These are phyloP conservation scores for Eidolon dupreanum DNA, from an alignment of 2,797 vertebrate genomes.

Conservation along the genomic window DNA sequence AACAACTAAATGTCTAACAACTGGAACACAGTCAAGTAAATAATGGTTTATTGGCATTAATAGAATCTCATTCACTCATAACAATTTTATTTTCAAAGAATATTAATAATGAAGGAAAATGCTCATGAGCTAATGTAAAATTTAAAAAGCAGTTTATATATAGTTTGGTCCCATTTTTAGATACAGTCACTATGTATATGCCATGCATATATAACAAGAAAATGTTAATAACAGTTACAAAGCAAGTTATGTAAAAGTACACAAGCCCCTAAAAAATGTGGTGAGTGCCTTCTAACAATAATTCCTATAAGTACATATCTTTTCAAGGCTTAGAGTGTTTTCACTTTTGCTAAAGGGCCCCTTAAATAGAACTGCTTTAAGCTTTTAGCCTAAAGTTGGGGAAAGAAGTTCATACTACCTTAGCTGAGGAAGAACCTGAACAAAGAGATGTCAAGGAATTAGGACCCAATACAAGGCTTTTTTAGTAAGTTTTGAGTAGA, in stretches of 20 bases:
- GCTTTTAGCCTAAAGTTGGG: not conserved
- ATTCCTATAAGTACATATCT: not conserved
- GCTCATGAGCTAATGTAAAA: not conserved
- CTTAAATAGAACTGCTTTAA: not conserved
- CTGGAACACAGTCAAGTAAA: not conserved
- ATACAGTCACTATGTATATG: not conserved
- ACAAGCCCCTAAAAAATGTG: not conserved
- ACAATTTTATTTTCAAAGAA: slow-evolving; percentile 31
- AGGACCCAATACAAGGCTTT: not conserved
- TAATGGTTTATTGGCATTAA: not conserved
- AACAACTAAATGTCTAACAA: slow-evolving; percentile 20
- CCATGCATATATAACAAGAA: not conserved
- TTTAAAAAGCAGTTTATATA: not conserved
- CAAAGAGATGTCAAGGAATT: not conserved
- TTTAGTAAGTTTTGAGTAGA: not conserved
- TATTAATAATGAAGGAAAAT: slow-evolving; percentile 44
- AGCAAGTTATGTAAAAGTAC: not conserved
- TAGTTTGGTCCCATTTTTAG: not conserved
- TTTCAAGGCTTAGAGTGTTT: not conserved
- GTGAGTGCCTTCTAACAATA: not conserved
- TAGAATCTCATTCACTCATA: not conserved
- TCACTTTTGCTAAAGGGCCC: not conserved
- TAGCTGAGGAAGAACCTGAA: not conserved
- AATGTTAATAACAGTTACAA: not conserved
- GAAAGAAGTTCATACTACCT: not conserved